Percentiles rank a stretch among this genome's conserved stretches.
These are phyloP conservation scores for Nymphicus hollandicus DNA, from an alignment of 2,113 vertebrate species.

Conservation along the genomic window DNA sequence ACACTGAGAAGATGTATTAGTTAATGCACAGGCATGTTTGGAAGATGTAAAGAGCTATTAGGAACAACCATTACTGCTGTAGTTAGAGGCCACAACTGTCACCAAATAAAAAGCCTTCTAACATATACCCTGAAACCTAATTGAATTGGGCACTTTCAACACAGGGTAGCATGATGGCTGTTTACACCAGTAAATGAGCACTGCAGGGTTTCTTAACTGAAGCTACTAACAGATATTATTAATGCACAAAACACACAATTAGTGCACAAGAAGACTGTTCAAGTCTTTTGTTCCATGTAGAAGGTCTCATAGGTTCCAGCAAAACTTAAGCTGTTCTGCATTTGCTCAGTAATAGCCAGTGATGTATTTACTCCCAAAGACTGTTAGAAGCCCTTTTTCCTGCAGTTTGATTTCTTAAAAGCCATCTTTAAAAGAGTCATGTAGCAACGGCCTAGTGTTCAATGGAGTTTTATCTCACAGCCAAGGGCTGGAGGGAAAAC, in stretches of 20 bases:
- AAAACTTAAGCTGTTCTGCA: not conserved
- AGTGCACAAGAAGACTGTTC: not conserved
- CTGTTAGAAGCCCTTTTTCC: not conserved
- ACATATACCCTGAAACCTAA: not conserved
- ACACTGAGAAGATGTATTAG: not conserved
- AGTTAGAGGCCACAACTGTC: not conserved
- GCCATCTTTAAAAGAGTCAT: not conserved
- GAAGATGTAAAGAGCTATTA: conserved; percentile 16
- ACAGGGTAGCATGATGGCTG: not conserved
- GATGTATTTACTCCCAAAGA: conserved; percentile 26
- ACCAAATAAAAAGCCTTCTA: conserved; percentile 5
- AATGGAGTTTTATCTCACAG: conserved; percentile 8
- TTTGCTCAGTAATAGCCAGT: not conserved
- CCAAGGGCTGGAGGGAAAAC: not conserved
- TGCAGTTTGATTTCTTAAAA: conserved; percentile 21
- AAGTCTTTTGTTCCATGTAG: not conserved
- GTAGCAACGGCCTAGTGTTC: not conserved
- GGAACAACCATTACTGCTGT: not conserved
- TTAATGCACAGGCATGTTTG: not conserved
- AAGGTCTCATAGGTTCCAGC: not conserved
- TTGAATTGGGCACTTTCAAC: conserved; percentile 33
- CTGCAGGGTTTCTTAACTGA: not conserved
- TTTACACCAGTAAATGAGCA: not conserved
- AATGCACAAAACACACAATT: not conserved
- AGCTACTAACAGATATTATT: not conserved